Conservation (phyloP, 2,113 vertebrate genomes). For the Deroptyus accipitrinus region DNA sequence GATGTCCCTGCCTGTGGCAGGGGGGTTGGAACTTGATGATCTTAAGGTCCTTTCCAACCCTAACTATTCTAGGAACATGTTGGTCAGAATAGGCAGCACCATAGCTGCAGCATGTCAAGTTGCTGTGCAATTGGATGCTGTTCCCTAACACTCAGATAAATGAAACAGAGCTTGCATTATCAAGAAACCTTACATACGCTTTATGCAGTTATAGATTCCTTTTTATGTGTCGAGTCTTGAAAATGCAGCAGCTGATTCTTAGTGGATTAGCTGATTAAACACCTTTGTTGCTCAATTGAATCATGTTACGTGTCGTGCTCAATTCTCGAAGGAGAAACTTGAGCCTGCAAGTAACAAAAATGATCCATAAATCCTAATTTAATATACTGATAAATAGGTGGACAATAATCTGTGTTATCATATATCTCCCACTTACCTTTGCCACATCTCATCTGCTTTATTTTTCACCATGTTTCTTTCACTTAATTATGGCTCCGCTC, state of each 20-base stretch:
- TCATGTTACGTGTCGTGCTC: fast-evolving
- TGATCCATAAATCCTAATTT: not conserved
- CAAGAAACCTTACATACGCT: not conserved
- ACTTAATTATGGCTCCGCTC: not conserved
- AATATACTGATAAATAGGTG: not conserved
- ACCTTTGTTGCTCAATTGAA: not conserved
- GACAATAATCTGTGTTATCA: not conserved
- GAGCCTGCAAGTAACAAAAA: not conserved
- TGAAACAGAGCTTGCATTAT: not conserved
- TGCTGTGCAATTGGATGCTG: not conserved
- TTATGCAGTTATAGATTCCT: not conserved
- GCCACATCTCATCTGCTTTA: not conserved
- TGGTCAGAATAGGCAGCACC: not conserved
- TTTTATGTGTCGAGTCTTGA: not conserved
- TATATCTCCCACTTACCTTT: not conserved
- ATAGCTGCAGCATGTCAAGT: fast-evolving
- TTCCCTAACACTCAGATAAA: not conserved
- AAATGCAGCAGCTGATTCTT: not conserved
- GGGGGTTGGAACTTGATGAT: not conserved
- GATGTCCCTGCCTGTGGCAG: not conserved
- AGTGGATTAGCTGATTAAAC: not conserved
- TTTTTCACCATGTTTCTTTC: not conserved
- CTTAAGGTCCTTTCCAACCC: not conserved
- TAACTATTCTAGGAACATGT: not conserved
- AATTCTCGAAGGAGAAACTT: not conserved